These are phyloP conservation scores for Hydrolagus affinis DNA, from an alignment of 2,113 vertebrate genomes.

Conservation along the genomic window DNA sequence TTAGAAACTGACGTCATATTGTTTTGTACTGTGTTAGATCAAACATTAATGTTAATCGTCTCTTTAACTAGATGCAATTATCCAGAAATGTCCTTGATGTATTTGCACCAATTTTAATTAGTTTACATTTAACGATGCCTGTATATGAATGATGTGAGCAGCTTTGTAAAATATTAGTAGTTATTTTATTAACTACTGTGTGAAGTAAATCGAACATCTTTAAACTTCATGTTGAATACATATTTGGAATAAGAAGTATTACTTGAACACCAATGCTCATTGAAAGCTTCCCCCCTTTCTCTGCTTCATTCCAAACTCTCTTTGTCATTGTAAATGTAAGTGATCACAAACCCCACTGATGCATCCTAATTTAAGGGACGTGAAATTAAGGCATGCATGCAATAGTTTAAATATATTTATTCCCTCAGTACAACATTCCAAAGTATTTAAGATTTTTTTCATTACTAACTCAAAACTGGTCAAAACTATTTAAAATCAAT, in stretches of 20 bases:
- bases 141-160: neutral
- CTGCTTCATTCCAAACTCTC: neutral
- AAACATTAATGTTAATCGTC: neutral
- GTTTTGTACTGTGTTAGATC: neutral
- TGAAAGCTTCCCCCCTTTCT: neutral
- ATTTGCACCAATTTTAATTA: neutral
- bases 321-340: neutral
- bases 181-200: neutral
- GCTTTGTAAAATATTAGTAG: neutral
- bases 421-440: neutral
- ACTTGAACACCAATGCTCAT: neutral
- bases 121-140: neutral
- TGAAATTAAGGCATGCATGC: neutral
- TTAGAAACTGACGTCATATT: no score
- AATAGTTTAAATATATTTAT: neutral
- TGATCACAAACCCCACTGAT: neutral
- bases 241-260: neutral
- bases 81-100: neutral
- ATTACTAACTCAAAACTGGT: neutral
- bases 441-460: conserved; percentile 3
- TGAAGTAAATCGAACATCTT: neutral
- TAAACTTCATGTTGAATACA: neutral
- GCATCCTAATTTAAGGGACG: neutral
- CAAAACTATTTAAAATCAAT: neutral
- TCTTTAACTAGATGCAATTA: neutral